Evolutionary conservation across 2,888 invertebrate species (phyloP), one percentile per base, ranked within the genome.

Genomic region (Cinara cedri): DNA sequence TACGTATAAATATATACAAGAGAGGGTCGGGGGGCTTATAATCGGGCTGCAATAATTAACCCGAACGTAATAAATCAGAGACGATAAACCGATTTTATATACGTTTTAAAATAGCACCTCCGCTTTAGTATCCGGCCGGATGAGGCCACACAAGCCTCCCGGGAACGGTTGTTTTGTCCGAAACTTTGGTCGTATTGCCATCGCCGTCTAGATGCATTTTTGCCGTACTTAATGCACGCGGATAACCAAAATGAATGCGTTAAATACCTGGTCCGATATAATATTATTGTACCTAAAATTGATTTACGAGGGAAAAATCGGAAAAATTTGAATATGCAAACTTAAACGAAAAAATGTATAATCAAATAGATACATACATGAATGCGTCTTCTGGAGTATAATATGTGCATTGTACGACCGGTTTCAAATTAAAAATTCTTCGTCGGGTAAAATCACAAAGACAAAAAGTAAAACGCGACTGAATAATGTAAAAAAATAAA

Each of bases 11-110:
- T 55, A 55, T n/a, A 19, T 3, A 19, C n/a, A 55, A 10, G 21
- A 21, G 49, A 51, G 51, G 68, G 68, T 34, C 19, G 51, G 60
- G 54, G 70, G 72, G 63, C 54, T 75, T 34, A 75, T 75, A 75
- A 75, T 75, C 75, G 75, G 65, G 75, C 65, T 55, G 65, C 65
- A 75, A 75, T 75, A 75, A 75, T 75, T 75, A 75, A 75, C 75
- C 75, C 75, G 65, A 46, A 55, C 65, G 65, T 44, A 26, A 75
- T 75, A 75, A 75, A 75, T 75, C 75, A 75, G 65, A 44, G 54
- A 19, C 75, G 75, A 75, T 75, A 75, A 75, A 75, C 65, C 65
- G 75, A 75, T 75, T 75, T 75, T 66, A 34, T n/a, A n/a, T 34
- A 55, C 75, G 65, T 75, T 75, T 75, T 75, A 75, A 75, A 75